A percentile compares a stretch with the other conserved stretches of the same genome.
Conservation (phyloP, 2,888 invertebrate genomes). For the Rambutsinella grinnellia region DNA sequence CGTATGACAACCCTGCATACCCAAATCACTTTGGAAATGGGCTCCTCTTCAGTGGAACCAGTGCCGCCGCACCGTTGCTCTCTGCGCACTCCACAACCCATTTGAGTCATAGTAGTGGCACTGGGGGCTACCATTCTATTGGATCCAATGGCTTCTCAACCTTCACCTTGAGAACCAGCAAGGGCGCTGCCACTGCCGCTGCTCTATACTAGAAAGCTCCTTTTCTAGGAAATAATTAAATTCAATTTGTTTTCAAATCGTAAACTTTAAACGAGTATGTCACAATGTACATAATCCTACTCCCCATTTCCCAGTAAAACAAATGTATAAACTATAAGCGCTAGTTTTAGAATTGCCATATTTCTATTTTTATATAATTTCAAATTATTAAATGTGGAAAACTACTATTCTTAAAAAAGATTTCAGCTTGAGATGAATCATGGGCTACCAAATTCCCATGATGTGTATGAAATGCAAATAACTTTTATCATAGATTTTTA, state of each 20-base stretch:
- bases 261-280: not conserved
- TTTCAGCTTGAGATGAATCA: too few species aligned
- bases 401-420: too few species aligned
- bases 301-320: not conserved
- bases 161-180: conserved; percentile 60
- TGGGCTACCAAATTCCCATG: too few species aligned
- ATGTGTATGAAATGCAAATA: too few species aligned
- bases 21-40: conserved; percentile 50
- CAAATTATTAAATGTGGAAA: too few species aligned
- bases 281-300: conserved; percentile 13
- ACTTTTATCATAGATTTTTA: too few species aligned
- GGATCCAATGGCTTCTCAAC: conserved; percentile 63
- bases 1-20: conserved; percentile 26
- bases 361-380: not conserved
- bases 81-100: conserved; percentile 34
- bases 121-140: conserved; percentile 47
- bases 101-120: conserved; percentile 30
- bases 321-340: not conserved
- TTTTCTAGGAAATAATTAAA: not conserved
- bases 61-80: conserved; percentile 3
- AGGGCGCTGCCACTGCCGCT: conserved; percentile 57
- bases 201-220: conserved; percentile 59
- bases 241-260: not conserved
- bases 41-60: conserved; percentile 40
- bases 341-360: not conserved